A percentile compares a stretch with the other conserved stretches of the same genome.
These are phyloP conservation scores for Pseudococcus viburni DNA, from an alignment of 2,888 invertebrate species.

Conservation along the genomic window DNA sequence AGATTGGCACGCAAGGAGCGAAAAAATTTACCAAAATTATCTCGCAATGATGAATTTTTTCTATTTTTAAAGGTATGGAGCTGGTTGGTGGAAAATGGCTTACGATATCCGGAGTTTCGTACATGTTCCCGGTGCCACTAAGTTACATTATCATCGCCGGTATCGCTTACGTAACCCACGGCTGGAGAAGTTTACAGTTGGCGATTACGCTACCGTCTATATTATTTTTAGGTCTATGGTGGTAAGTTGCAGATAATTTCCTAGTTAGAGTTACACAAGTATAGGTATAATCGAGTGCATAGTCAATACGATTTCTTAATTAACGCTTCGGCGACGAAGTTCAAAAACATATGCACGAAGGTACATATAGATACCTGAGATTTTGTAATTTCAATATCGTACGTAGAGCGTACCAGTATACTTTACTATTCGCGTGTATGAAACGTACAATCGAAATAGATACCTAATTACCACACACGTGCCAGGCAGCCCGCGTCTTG, in stretches of 20 bases:
- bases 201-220: constrained; percentile 82
- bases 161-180: constrained; percentile 79
- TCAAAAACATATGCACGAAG: too few species aligned
- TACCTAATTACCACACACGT: constrained; percentile 39
- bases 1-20: too few species aligned
- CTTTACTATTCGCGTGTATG: constrained; percentile 8
- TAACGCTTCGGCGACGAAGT: not conserved
- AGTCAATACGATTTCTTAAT: not conserved
- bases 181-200: constrained; percentile 82
- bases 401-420: not conserved
- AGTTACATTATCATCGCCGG: constrained; percentile 83
- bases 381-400: not conserved
- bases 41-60: not conserved
- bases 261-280: not conserved
- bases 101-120: constrained; percentile 85
- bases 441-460: constrained; percentile 8
- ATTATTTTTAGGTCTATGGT: constrained; percentile 78
- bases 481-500: not conserved
- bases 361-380: not conserved
- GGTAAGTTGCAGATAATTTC: constrained; percentile 68
- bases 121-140: constrained; percentile 84
- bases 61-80: constrained; percentile 76
- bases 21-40: too few species aligned
- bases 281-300: too few species aligned
- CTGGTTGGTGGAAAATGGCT: constrained; percentile 85